phyloP scores from a whole-genome alignment of 2,888 invertebrate species.

The Polydrusus cervinus region DNA sequence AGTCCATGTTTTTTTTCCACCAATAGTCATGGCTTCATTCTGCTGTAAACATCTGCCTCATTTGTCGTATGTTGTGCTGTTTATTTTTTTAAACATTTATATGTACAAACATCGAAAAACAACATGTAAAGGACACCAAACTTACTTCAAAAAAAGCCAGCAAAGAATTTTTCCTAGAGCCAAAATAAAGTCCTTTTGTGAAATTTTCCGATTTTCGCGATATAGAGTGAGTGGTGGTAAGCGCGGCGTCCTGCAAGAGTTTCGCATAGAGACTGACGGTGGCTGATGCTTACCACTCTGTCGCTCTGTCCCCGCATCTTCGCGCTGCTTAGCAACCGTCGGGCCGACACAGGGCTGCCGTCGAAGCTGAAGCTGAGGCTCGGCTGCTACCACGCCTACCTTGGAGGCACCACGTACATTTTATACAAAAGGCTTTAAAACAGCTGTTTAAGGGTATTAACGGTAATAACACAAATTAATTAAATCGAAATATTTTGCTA shows the following conservation, averaged over 20 bases:
- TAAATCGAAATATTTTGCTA: not conserved
- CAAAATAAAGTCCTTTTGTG: not conserved
- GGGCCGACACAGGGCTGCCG: conserved; percentile 44
- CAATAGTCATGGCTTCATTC: too few species aligned
- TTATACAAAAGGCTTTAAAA: conserved; percentile 19
- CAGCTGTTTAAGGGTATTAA: not conserved
- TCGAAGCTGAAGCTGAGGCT: conserved; percentile 8
- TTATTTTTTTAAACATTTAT: not conserved
- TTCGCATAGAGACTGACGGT: conserved; percentile 54
- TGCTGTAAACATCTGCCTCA: not conserved
- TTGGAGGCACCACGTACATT: conserved; percentile 27
- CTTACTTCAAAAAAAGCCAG: conserved; percentile 41
- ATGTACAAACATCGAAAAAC: conserved; percentile 37
- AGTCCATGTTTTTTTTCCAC: not conserved
- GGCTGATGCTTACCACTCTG: conserved; percentile 65
- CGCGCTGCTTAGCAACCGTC: conserved; percentile 67
- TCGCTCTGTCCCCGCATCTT: conserved; percentile 66
- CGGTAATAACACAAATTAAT: not conserved
- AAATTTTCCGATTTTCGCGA: conserved; percentile 11
- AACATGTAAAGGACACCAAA: conserved; percentile 44
- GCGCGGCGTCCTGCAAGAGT: conserved; percentile 32
- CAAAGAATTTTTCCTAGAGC: not conserved
- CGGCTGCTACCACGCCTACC: conserved; percentile 47
- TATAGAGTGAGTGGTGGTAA: not conserved
- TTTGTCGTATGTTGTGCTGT: not conserved